These are phyloP conservation scores for Lepidostoma basale DNA, from an alignment of 1,140 invertebrate genomes.

Conservation along the genomic window DNA sequence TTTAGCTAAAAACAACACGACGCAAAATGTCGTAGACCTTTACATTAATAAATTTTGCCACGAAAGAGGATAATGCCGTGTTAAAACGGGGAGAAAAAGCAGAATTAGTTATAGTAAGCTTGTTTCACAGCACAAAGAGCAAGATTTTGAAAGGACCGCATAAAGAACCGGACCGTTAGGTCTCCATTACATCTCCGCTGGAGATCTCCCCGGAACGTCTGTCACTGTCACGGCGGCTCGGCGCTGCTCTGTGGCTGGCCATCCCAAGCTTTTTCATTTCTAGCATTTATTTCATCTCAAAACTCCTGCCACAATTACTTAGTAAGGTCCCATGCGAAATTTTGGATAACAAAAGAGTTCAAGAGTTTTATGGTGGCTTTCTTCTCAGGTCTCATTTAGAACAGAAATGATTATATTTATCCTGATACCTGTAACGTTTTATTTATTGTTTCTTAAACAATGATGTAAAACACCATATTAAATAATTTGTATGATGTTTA, in stretches of 20 bases:
- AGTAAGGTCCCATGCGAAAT: too few relatives aligned
- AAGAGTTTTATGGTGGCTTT: too few relatives aligned
- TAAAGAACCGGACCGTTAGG: background rate
- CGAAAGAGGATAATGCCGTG: background rate
- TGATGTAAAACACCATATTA: too few relatives aligned
- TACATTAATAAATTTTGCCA: background rate
- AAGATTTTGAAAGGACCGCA: background rate
- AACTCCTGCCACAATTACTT: background rate
- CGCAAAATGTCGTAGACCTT: too few relatives aligned
- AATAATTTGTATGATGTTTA: too few relatives aligned
- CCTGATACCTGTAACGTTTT: too few relatives aligned
- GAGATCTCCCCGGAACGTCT: background rate
- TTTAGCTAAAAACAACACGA: too few relatives aligned
- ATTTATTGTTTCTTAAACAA: too few relatives aligned
- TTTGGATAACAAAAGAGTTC: too few relatives aligned
- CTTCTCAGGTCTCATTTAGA: too few relatives aligned
- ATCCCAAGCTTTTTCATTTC: background rate
- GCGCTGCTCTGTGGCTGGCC: background rate
- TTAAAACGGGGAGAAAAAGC: background rate
- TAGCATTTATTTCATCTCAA: background rate
- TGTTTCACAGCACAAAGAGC: background rate
- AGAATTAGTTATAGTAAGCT: conserved; percentile 11
- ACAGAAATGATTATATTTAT: too few relatives aligned
- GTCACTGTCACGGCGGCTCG: conserved; percentile 9
- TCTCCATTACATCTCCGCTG: conserved; percentile 13